phyloP scores from a whole-genome alignment of 2,797 vertebrate genomes.

The Malurus leucopterus region DNA sequence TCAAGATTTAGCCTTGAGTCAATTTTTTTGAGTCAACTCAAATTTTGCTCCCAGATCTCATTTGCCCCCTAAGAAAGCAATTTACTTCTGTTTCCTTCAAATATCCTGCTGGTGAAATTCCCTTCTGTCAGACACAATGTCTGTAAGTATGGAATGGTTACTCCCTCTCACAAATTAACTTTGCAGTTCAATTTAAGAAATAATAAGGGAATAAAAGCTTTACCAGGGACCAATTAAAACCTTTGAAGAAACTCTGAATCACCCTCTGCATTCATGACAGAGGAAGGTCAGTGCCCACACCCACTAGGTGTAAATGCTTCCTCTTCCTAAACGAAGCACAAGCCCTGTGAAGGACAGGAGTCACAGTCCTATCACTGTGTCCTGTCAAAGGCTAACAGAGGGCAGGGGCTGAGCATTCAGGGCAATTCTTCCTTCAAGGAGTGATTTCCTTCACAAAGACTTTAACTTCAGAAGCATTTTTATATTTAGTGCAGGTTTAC shows the following conservation, averaged over 20 bases:
- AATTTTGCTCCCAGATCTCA: neutral
- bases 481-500: neutral
- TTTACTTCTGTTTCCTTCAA: neutral
- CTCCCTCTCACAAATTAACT: neutral
- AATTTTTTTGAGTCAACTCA: neutral
- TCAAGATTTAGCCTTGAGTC: neutral
- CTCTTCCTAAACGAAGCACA: neutral
- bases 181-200: neutral
- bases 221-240: neutral
- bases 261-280: neutral
- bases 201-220: neutral
- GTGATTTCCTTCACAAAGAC: neutral
- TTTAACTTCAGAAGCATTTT: neutral
- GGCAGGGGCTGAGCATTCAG: neutral
- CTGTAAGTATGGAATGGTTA: neutral
- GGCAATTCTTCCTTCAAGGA: neutral
- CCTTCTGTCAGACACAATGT: neutral
- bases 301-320: neutral
- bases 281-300: neutral
- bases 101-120: neutral
- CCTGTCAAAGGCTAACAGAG: neutral
- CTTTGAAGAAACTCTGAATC: neutral
- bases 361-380: neutral
- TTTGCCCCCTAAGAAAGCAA: neutral
- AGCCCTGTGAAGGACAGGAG: neutral